Base-by-base conservation (phyloP, 2,888 invertebrate genomes). In the Dolichomitus sp. region DNA sequence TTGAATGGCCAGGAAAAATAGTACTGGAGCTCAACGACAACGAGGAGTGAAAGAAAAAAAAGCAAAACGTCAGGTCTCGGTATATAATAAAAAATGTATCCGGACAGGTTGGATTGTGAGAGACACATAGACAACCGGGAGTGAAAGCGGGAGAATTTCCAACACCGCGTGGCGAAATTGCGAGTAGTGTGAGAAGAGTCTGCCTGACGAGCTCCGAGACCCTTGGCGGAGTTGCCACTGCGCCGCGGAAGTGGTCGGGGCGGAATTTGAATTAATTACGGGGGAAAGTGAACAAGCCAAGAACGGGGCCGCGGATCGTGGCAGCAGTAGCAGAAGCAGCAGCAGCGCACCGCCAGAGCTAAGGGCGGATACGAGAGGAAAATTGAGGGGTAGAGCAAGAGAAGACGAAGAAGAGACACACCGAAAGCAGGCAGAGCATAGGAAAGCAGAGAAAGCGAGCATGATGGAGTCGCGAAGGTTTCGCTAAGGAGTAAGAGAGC, bases 191-290 rank as follows among this genome's bases (percentile, higher is more conserved):
- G 48, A 57, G 68, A 61, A 69, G 72, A 70, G 69, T 52, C 73
- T 69, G 70, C 50, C 77, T 80, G 83, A 83, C 83, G 76, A 73
- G 77, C 80, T 59, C 73, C 61, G 57, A 77, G 61, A 69, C 83
- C 73, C 83, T 69, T 73, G 65, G 80, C 69, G 69, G 66, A 83
- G 80, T 73, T 83, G 80, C 77, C 69, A 74, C 73, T 59, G 54
- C 69, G 80, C 80, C 37, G 77, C 73, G 80, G 80, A 80, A 83
- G 83, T 83, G 80, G 83, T 83, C 85, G 87, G 82, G 84, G 84
- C 83, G 88, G 88, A 90, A 90, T 90, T 89, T 89, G 86, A 90
- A 90, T 90, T 90, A 90, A 90, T 90, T 90, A 86, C 87, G 84
- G 80, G 83, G 83, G 86, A 85, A 87, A 86, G 86, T 84, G 86